Base-by-base conservation (phyloP, 2,888 invertebrate genomes). In the Sarcophaga caerulescens region DNA sequence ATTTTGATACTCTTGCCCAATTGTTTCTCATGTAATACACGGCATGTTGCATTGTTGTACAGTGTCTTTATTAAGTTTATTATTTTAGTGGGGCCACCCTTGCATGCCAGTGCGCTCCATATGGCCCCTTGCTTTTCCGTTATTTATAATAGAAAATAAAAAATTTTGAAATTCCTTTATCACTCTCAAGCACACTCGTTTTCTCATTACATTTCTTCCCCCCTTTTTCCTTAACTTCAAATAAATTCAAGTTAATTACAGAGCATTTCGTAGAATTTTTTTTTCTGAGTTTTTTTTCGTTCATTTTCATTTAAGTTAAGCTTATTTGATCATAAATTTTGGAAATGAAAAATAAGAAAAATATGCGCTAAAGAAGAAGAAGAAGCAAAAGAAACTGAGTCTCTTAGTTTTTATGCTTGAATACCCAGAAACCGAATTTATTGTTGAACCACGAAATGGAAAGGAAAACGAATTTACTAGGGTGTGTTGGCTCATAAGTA, bases 291-390 rank as follows among this genome's bases (percentile, higher is more conserved):
- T 35, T 44, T 47, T 63, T 44, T 25, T 47, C 14, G 57, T 47
- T 19, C 35, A 75, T 63, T 47, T 85, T 74, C 44, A 76, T 70
- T 81, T 25, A 69, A 69, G 25, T 81, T 86, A 81, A 74, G 83
- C 80, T 86, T 66, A 17, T 69, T 77, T 77, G 2, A 81, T n/a
- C 81, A 81, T 86, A 77, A 86, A 81, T 86, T 84, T 84, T 62
- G 17, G 17, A 57, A 70, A 57, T 65, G 52, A 74, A 84, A 84
- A 78, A 81, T 81, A 78, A 75, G 70, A 60, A 60, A 63, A 74
- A 75, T 59, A 74, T 35, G 35, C 8, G 8, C 35, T 25, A 59
- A 79, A 75, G 74, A 52, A 47, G 14, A 47, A 47, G 14, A 47
- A 47, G 14, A 47, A 47, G 14, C 3, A 47, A 14, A 4, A 1